Evolutionary conservation across 2,888 invertebrate genomes (phyloP).

Genomic region (Harmothoe impar): DNA sequence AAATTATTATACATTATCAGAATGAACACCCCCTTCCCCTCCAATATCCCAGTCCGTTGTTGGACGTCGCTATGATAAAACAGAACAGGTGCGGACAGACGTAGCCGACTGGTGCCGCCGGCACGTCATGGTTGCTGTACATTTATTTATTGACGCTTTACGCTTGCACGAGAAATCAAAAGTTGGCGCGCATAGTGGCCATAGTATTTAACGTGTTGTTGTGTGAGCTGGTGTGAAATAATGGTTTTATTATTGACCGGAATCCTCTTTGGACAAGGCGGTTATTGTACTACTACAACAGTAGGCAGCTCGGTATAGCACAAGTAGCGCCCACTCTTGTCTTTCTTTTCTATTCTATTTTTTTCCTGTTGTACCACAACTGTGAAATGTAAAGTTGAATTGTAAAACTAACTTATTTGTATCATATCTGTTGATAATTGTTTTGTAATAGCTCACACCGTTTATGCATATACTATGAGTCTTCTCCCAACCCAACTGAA

Average conservation of each 20-base stretch:
- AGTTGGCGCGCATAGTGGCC: not conserved
- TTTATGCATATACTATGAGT: not conserved
- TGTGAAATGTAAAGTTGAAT: constrained; percentile 40
- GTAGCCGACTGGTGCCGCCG: not conserved
- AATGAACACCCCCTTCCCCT: too few species aligned
- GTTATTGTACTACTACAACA: not conserved
- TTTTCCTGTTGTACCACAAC: not conserved
- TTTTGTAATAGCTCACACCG: not conserved
- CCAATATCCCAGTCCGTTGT: too few species aligned
- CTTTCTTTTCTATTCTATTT: not conserved
- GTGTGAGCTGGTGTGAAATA: constrained; percentile 15
- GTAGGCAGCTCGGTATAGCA: not conserved
- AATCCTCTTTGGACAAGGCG: too few species aligned
- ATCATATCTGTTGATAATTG: constrained; percentile 16
- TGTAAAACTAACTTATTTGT: constrained; percentile 41
- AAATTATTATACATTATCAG: too few species aligned
- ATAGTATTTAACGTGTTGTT: constrained; percentile 12
- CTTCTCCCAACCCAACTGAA: not conserved
- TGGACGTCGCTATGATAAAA: too few species aligned
- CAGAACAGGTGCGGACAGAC: too few species aligned
- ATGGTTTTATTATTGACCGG: not conserved
- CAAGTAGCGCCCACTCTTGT: not conserved
- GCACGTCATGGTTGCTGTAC: not conserved
- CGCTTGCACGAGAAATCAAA: not conserved
- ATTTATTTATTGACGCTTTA: not conserved